phyloP scores from a whole-genome alignment of 1,140 invertebrate genomes.

The Ylistrum balloti region DNA sequence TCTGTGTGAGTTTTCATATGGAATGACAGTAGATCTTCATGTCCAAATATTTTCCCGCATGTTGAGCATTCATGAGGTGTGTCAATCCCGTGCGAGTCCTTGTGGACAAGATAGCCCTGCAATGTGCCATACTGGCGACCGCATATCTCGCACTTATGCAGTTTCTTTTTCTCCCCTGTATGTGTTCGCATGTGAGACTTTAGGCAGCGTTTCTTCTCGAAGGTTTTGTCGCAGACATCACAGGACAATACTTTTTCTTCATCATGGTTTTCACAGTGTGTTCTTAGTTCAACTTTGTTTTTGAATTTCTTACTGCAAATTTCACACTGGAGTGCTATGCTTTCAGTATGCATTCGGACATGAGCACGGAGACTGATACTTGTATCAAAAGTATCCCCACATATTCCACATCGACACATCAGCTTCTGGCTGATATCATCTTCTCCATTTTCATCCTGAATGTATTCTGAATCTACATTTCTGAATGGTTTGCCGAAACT shows the following conservation, averaged over 20 bases:
- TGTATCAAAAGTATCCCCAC: background rate
- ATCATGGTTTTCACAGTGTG: constrained; percentile 45
- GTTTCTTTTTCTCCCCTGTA: constrained; percentile 43
- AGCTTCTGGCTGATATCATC: background rate
- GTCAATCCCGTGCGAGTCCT: constrained; percentile 18
- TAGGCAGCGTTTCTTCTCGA: constrained; percentile 31
- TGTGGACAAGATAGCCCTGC: constrained; percentile 11
- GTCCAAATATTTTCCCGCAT: constrained; percentile 44
- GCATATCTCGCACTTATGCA: constrained; percentile 44
- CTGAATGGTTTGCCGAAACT: background rate
- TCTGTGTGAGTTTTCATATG: constrained; percentile 46
- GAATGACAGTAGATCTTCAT: background rate
- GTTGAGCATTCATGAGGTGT: constrained; percentile 44
- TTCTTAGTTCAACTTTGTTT: background rate
- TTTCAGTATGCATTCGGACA: constrained; percentile 23
- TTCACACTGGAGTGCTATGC: constrained; percentile 46
- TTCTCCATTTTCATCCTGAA: constrained; percentile 1
- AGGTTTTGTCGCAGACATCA: constrained; percentile 49
- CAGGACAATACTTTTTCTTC: constrained; percentile 42
- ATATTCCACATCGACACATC: background rate
- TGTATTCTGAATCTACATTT: background rate
- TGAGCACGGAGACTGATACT: background rate
- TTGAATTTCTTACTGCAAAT: constrained; percentile 49
- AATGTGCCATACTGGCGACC: constrained; percentile 6
- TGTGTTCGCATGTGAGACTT: constrained; percentile 45